A percentile compares a stretch with the other conserved stretches of the same genome.
These are phyloP conservation scores for Bursaphelenchus mucronatus DNA, from an alignment of 1,140 invertebrate species.

Conservation along the genomic window DNA sequence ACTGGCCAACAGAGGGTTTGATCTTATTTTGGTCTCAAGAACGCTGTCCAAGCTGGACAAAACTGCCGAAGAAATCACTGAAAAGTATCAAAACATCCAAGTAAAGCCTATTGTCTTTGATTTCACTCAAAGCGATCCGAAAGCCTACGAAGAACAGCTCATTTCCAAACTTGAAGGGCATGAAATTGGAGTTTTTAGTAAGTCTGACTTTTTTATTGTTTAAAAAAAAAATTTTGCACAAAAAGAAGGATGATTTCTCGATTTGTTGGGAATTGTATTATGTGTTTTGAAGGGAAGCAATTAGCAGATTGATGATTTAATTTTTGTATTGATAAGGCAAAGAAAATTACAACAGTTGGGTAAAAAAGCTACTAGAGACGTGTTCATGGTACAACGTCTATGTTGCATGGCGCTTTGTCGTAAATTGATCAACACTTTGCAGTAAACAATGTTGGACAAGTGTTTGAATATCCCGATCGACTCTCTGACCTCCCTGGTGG, in stretches of 20 bases:
- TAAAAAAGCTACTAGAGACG: too few relatives aligned
- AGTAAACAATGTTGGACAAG: conserved; percentile 56
- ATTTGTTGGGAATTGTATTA: too few relatives aligned
- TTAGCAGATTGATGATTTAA: too few relatives aligned
- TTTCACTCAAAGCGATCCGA: conserved; percentile 42
- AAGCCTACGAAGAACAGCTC: conserved; percentile 42
- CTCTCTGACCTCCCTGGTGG: conserved; percentile 51
- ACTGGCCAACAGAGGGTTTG: conserved; percentile 47
- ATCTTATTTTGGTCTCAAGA: conserved; percentile 52
- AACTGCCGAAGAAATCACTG: conserved; percentile 43
- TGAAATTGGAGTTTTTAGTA: conserved; percentile 52
- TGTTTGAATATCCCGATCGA: conserved; percentile 56
- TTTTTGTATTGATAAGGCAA: neutral
- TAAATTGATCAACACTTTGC: neutral
- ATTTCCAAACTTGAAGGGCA: conserved; percentile 39
- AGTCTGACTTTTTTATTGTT: too few relatives aligned
- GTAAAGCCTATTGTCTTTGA: conserved; percentile 44
- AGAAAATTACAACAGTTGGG: neutral
- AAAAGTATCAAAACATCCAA: conserved; percentile 27
- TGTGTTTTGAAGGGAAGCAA: too few relatives aligned
- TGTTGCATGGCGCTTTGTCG: too few relatives aligned
- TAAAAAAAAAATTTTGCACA: too few relatives aligned
- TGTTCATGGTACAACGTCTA: too few relatives aligned
- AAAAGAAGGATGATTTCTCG: too few relatives aligned
- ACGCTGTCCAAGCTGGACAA: conserved; percentile 44